Evolutionary conservation across 92 coral and sea anemone genomes (phyloP), one percentile per base, ranked within the genome.

Genomic region (Diadumene lineata): DNA sequence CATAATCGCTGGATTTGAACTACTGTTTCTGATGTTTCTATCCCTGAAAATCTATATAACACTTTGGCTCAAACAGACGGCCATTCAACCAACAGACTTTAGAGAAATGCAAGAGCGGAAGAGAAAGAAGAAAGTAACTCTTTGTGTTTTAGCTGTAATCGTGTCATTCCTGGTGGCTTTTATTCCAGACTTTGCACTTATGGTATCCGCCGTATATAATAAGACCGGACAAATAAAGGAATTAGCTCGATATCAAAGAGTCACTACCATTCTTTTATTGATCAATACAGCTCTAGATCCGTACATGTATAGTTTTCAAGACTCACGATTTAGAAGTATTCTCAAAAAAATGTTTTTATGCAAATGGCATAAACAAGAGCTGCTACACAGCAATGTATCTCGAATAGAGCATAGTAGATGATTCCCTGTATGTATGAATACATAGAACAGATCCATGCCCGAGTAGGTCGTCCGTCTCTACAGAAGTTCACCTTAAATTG

Each of bases 51-150:
- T 72, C 43, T 72, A 61, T 34, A 32, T 72, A 22, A 32, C 76
- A 7, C 66, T 72, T 27, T 72, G 76, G 76, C 19, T 22, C 46
- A 72, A 72, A 25, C 30, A 55, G 53, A 72, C 76, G 10, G 55
- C 17, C 21, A 62, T 72, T 34, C 48, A 56, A 8, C 55, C 76
- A 10, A 31, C 77, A n/a, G 67, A 32, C 9, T 21, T n/a, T 10
- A 21, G 77, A 72, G 67, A 72, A 66, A 55, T 72, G 1, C 29
- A 60, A 26, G 76, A 72, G 66, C 55, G 65, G 34, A 72, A 56
- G 53, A 55, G 33, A 61, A 72, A 72, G 64, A 72, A 72, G 53
- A 72, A 56, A 72, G 66, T 72, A 1, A 72, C 76, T n/a, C 34
- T 55, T 25, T 56, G 76, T 72, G 66, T 72, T 26, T 27, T 72